phyloP scores from a whole-genome alignment of 2,888 invertebrate genomes.

The Cerceris rybyensis region DNA sequence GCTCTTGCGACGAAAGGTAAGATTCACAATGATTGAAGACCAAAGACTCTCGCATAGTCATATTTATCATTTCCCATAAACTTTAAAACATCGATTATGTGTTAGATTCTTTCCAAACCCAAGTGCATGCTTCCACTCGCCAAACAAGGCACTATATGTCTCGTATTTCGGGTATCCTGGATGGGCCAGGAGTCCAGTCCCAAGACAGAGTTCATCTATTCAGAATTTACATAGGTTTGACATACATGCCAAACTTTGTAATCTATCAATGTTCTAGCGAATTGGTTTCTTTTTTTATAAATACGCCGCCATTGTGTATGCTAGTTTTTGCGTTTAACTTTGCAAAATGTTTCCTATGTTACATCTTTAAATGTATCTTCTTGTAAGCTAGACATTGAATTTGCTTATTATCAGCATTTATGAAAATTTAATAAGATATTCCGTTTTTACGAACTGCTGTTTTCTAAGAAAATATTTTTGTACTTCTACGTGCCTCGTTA shows the following conservation, averaged over 20 bases:
- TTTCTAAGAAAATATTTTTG: not conserved
- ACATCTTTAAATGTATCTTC: constrained; percentile 4
- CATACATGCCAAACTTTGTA: constrained; percentile 39
- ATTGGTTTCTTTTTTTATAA: constrained; percentile 32
- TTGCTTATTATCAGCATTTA: not conserved
- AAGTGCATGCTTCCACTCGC: constrained; percentile 75
- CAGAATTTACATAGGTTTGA: constrained; percentile 75
- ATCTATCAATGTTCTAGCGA: constrained; percentile 9
- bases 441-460: not conserved
- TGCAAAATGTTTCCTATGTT: not conserved
- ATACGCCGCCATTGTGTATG: not conserved
- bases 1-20: constrained; percentile 89
- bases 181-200: constrained; percentile 70
- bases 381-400: constrained; percentile 16
- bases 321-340: not conserved
- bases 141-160: constrained; percentile 77
- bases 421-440: not conserved
- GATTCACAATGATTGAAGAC: constrained; percentile 46
- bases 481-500: not conserved
- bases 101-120: constrained; percentile 75
- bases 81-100: constrained; percentile 67
- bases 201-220: constrained; percentile 71
- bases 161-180: constrained; percentile 75
- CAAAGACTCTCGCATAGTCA: too few species aligned
- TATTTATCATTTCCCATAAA: constrained; percentile 15